phyloP scores from a whole-genome alignment of 2,888 invertebrate species.

The Metacarcinus magister region DNA sequence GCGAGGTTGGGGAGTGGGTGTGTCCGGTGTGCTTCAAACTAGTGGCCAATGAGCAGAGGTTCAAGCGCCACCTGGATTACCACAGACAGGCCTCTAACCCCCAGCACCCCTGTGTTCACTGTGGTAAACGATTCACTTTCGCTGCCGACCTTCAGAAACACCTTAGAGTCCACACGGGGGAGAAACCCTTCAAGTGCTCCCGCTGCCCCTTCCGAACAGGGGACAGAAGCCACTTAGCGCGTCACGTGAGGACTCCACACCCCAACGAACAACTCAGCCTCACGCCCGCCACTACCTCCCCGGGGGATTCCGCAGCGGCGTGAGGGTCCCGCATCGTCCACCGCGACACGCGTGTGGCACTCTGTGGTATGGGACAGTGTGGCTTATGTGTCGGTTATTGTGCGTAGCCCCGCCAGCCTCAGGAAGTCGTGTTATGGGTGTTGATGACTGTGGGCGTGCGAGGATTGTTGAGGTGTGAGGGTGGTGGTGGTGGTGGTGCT shows the following conservation, averaged over 20 bases:
- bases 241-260: conserved; percentile 73
- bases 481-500: neutral
- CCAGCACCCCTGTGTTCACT: conserved; percentile 67
- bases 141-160: conserved; percentile 78
- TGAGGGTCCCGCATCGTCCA: neutral
- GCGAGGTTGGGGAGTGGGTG: conserved; percentile 55
- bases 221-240: conserved; percentile 73
- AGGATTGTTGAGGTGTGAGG: neutral
- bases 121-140: conserved; percentile 73
- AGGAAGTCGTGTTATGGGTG: neutral
- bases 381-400: neutral
- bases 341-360: neutral
- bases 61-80: conserved; percentile 77
- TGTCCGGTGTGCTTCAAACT: conserved; percentile 79
- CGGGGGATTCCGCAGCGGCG: neutral
- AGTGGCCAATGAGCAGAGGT: conserved; percentile 67
- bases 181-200: conserved; percentile 74
- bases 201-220: conserved; percentile 69
- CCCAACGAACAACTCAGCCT: conserved; percentile 6
- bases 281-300: neutral
- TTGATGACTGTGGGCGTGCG: neutral
- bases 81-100: conserved; percentile 69
- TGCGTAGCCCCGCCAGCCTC: neutral
- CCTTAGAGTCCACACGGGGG: conserved; percentile 76
- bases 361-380: neutral